phyloP scores from a whole-genome alignment of 2,888 invertebrate genomes.

The Zhengitettix transpicula region DNA sequence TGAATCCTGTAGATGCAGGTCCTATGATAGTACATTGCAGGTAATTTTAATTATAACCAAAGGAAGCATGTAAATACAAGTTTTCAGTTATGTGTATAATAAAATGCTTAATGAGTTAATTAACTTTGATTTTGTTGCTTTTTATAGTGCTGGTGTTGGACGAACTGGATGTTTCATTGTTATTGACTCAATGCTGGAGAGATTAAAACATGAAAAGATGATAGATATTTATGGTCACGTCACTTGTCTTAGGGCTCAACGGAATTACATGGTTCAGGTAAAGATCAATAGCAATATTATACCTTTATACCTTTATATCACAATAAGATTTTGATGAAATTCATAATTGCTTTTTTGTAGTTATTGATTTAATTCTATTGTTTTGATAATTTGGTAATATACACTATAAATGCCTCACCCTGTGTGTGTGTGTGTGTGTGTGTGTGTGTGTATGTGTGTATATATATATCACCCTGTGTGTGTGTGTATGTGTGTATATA shows the following conservation, averaged over 20 bases:
- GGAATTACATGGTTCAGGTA: constrained; percentile 92
- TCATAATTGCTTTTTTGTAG: no score
- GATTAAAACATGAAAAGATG: constrained; percentile 92
- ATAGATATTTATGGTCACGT: constrained; percentile 99
- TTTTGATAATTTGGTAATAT: no score
- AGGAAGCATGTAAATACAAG: neutral
- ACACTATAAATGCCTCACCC: no score
- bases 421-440: no score
- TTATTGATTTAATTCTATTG: no score
- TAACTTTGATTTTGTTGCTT: neutral
- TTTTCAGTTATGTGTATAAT: neutral
- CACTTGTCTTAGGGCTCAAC: constrained; percentile 89
- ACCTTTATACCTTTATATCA: neutral
- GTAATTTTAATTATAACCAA: constrained; percentile 16
- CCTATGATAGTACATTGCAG: constrained; percentile 88
- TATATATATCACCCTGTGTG: no score
- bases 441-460: no score
- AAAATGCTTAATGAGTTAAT: neutral
- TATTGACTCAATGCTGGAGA: constrained; percentile 96
- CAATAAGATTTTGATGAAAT: neutral
- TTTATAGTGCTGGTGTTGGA: constrained; percentile 61
- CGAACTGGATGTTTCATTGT: constrained; percentile 96
- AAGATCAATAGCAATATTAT: neutral
- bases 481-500: no score
- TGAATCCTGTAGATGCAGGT: constrained; percentile 84